A percentile compares a stretch with the other conserved stretches of the same genome.
Conservation (phyloP, 2,888 invertebrate genomes). For the Drosophila mettleri region DNA sequence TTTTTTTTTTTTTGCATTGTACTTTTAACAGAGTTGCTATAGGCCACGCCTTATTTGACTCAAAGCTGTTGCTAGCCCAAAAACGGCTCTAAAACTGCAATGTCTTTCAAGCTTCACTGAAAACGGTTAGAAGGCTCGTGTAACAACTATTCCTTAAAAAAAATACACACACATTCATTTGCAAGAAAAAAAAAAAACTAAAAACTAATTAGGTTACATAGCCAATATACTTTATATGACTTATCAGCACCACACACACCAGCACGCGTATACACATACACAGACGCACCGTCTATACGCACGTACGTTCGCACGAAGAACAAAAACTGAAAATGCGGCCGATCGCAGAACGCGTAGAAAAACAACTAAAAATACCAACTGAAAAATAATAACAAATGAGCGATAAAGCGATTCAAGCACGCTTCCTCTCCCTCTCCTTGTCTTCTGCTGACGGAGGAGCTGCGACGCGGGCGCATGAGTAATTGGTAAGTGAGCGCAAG, state of each 20-base stretch:
- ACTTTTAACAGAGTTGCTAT: constrained; percentile 35
- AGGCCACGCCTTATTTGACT: constrained; percentile 34
- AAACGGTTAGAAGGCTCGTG: constrained; percentile 11
- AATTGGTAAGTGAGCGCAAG: constrained; percentile 27
- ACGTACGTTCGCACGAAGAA: constrained; percentile 41
- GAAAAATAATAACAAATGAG: constrained; percentile 80
- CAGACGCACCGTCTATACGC: constrained; percentile 1
- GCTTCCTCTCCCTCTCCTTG: neutral
- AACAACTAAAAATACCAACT: constrained; percentile 77
- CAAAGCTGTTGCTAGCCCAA: constrained; percentile 1
- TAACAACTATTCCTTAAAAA: neutral
- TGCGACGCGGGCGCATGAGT: constrained; percentile 26
- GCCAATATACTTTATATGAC: constrained; percentile 8
- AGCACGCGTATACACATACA: neutral
- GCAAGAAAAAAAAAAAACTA: neutral
- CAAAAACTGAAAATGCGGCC: constrained; percentile 63
- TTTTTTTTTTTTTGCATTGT: constrained; percentile 23
- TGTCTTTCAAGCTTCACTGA: constrained; percentile 39
- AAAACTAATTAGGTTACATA: constrained; percentile 12
- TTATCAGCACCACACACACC: constrained; percentile 22
- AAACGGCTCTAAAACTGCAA: constrained; percentile 31
- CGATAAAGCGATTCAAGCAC: constrained; percentile 44
- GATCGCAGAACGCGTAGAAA: constrained; percentile 80
- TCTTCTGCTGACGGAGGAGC: no score
- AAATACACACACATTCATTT: constrained; percentile 13